Evolutionary conservation across 2,888 invertebrate genomes (phyloP).

Genomic region (Brenthis daphne): DNA sequence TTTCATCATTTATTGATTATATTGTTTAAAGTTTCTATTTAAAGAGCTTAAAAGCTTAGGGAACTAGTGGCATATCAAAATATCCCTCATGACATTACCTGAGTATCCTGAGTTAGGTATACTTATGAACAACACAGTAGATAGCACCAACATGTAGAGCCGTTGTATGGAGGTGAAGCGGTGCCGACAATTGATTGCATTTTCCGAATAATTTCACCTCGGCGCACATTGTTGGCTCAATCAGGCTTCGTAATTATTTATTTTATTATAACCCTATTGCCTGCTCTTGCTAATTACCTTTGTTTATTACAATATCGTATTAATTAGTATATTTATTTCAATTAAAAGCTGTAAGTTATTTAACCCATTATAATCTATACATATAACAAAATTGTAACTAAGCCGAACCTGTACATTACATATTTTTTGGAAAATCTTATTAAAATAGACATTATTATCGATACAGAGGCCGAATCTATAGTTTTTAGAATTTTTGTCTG

Average conservation of each 20-base stretch:
- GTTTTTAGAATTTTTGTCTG: no score
- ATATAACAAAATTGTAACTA: no score
- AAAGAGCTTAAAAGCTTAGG: no score
- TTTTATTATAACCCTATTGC: conserved; percentile 7
- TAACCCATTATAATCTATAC: no score
- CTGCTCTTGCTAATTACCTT: background rate
- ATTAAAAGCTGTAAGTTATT: background rate
- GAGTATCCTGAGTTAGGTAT: background rate
- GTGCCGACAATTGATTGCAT: conserved; percentile 21
- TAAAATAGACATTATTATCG: no score
- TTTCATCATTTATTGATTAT: no score
- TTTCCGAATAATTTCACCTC: conserved; percentile 18
- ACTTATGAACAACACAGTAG: background rate
- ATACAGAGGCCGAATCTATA: no score
- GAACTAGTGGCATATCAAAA: no score
- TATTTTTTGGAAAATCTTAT: no score
- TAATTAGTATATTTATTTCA: background rate
- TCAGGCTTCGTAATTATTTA: conserved; percentile 18
- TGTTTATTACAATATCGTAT: background rate
- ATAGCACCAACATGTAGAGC: background rate
- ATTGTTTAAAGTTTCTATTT: no score
- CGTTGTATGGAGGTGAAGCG: conserved; percentile 11
- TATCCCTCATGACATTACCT: no score
- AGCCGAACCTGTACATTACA: no score
- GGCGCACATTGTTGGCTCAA: conserved; percentile 21